These are phyloP conservation scores for Vireo griseus DNA, from an alignment of 2,797 vertebrate species.

Conservation along the genomic window DNA sequence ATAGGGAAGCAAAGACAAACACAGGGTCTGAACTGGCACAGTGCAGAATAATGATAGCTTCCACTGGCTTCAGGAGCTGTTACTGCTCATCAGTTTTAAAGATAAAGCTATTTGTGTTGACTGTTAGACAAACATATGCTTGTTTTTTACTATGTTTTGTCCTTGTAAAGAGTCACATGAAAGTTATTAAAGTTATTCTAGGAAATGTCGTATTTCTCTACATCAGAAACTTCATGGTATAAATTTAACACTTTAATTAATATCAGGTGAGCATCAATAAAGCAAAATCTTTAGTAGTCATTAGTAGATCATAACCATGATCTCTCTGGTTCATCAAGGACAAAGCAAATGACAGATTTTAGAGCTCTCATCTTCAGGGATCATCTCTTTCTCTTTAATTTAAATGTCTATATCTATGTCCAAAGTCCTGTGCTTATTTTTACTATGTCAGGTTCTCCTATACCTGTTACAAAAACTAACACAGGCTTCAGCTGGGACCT, in stretches of 20 bases:
- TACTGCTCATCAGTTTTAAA: background rate
- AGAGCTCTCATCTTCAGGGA: background rate
- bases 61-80: background rate
- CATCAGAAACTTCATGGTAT: background rate
- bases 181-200: background rate
- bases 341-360: background rate
- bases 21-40: background rate
- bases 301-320: background rate
- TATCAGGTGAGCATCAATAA: background rate
- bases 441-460: background rate
- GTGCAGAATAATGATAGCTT: background rate
- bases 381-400: background rate
- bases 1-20: background rate
- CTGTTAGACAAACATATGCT: background rate
- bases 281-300: background rate
- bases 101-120: background rate
- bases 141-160: background rate
- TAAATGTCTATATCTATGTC: background rate
- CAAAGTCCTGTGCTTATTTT: background rate
- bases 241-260: background rate
- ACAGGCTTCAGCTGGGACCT: background rate
- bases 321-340: background rate
- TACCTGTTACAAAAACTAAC: background rate
- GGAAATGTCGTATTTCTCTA: background rate
- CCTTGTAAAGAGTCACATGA: background rate